These are phyloP conservation scores for Rhagonycha lutea DNA, from an alignment of 2,888 invertebrate species.

Conservation along the genomic window DNA sequence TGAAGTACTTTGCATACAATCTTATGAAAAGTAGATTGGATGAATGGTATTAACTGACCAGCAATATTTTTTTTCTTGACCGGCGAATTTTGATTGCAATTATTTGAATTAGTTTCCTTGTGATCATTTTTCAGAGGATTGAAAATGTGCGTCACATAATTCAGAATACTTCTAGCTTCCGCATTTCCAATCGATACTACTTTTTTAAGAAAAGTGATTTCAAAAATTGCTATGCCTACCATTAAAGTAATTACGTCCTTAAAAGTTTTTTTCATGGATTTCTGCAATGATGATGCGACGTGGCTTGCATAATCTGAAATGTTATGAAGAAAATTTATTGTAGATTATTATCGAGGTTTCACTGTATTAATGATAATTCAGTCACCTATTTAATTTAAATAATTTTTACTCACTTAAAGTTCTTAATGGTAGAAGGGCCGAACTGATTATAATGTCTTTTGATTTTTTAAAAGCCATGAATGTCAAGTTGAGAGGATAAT, in stretches of 20 bases:
- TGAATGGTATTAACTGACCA: background rate
- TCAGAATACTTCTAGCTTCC: background rate
- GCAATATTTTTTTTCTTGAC: background rate
- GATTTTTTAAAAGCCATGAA: constrained; percentile 6
- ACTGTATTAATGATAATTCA: too few species aligned
- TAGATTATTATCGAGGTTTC: background rate
- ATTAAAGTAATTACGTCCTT: background rate
- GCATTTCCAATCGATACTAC: background rate
- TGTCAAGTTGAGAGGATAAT: constrained; percentile 14
- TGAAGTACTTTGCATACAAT: background rate
- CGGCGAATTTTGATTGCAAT: background rate
- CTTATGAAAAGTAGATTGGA: background rate
- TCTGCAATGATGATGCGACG: background rate
- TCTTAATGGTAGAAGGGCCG: background rate
- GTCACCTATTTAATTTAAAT: background rate
- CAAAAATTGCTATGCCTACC: background rate
- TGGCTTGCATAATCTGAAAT: background rate
- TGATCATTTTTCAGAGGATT: background rate
- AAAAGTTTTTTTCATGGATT: background rate
- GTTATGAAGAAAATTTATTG: background rate
- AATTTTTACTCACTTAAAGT: constrained; percentile 4
- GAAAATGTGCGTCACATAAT: background rate
- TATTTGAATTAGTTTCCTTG: background rate
- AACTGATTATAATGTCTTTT: constrained; percentile 2
- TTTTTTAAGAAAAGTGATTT: background rate